Evolutionary conservation across 2,113 vertebrate species (phyloP).

Genomic region (Saccopteryx leptura): DNA sequence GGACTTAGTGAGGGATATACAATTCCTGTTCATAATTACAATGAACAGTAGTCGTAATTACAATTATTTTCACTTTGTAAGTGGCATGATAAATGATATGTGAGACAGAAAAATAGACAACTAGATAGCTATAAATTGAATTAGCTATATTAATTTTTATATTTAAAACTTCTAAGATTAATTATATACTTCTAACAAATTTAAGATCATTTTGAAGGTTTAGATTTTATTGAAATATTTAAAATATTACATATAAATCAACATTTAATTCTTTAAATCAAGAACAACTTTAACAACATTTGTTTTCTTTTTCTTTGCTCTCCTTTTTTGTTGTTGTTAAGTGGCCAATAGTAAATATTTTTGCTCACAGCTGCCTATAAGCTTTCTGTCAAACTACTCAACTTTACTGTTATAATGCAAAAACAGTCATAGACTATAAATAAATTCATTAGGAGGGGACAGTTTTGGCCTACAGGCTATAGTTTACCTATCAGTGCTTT

Average conservation of each 20-base stretch:
- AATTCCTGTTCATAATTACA: background rate
- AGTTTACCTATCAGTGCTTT: background rate
- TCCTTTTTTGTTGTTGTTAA: background rate
- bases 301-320: background rate
- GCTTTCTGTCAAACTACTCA: background rate
- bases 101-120: background rate
- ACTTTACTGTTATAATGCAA: background rate
- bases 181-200: background rate
- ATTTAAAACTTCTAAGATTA: background rate
- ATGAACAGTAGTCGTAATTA: background rate
- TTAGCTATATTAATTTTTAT: background rate
- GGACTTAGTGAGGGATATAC: background rate
- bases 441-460: background rate
- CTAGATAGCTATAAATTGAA: background rate
- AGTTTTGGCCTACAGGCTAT: accelerated
- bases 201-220: background rate
- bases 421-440: background rate
- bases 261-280: background rate
- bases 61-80: background rate
- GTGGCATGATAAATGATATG: background rate
- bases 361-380: background rate
- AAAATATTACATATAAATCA: background rate
- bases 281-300: background rate
- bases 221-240: background rate
- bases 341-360: background rate